Percentiles rank a stretch among this genome's conserved stretches.
Conservation (phyloP, 2,888 invertebrate species). For the Polydrusus cervinus region DNA sequence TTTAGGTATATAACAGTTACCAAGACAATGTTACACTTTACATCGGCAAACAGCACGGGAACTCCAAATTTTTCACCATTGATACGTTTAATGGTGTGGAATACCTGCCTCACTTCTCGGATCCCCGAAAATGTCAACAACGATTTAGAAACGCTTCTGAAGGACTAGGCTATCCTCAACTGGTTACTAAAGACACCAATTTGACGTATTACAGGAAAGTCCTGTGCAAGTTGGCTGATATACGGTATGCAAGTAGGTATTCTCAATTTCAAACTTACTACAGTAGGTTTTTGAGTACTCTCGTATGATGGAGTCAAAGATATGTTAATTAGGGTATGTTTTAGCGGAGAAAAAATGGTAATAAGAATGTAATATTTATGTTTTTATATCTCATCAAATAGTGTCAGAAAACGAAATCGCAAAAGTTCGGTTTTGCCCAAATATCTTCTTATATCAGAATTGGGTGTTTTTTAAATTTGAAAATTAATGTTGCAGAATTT, state of each 20-base stretch:
- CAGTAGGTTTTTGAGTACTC: no score
- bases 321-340: no score
- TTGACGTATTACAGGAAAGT: constrained; percentile 81
- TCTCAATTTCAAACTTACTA: neutral
- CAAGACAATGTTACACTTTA: constrained; percentile 77
- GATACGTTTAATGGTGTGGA: constrained; percentile 75
- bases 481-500: no score
- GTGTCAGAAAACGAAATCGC: no score
- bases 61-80: constrained; percentile 77
- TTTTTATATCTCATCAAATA: no score
- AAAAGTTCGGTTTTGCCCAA: no score
- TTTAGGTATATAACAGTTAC: constrained; percentile 78
- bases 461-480: no score
- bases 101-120: constrained; percentile 73
- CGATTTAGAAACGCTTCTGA: constrained; percentile 78
- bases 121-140: constrained; percentile 74
- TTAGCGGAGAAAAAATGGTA: no score
- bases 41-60: constrained; percentile 75
- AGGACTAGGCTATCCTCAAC: constrained; percentile 77
- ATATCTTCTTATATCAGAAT: no score
- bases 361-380: no score
- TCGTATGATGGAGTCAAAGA: no score
- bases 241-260: constrained; percentile 74
- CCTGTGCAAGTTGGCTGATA: constrained; percentile 77
- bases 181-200: constrained; percentile 74